These are phyloP conservation scores for Gonatopus flavifemur DNA, from an alignment of 1,140 invertebrate species.

Conservation along the genomic window DNA sequence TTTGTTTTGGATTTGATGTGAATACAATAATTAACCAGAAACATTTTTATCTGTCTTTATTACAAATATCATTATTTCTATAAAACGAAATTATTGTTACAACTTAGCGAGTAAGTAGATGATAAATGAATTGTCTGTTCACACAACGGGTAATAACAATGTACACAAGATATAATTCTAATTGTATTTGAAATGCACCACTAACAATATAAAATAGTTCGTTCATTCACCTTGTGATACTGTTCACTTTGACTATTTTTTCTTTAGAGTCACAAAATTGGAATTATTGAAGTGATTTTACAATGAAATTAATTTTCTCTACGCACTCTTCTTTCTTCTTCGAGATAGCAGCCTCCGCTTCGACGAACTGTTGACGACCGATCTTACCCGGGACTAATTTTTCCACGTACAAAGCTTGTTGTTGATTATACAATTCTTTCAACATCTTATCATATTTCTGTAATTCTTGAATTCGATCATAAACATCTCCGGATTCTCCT, in stretches of 20 bases:
- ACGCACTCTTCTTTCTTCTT: constrained; percentile 69
- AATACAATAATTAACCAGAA: no score
- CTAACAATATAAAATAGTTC: not conserved
- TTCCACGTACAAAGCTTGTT: constrained; percentile 64
- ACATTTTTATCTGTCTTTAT: constrained; percentile 14
- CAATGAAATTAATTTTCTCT: constrained; percentile 67
- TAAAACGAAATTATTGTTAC: constrained; percentile 4
- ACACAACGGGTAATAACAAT: constrained; percentile 9
- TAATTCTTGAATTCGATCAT: constrained; percentile 67
- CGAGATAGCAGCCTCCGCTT: constrained; percentile 61
- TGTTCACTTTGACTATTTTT: not conserved
- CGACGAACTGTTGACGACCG: constrained; percentile 66
- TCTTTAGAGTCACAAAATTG: not conserved
- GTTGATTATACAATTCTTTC: constrained; percentile 58
- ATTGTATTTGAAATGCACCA: constrained; percentile 25
- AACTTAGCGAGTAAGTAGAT: constrained; percentile 10
- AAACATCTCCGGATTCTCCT: constrained; percentile 64
- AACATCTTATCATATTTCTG: constrained; percentile 64
- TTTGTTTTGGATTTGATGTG: no score
- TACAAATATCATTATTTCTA: constrained; percentile 25
- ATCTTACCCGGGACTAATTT: constrained; percentile 71
- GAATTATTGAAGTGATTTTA: constrained; percentile 57
- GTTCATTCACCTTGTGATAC: not conserved
- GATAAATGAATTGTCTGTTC: constrained; percentile 1
- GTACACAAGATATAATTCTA: constrained; percentile 5